A percentile compares a stretch with the other conserved stretches of the same genome.
phyloP scores from a whole-genome alignment of 2,888 invertebrate genomes.

The Agonum fuliginosum region DNA sequence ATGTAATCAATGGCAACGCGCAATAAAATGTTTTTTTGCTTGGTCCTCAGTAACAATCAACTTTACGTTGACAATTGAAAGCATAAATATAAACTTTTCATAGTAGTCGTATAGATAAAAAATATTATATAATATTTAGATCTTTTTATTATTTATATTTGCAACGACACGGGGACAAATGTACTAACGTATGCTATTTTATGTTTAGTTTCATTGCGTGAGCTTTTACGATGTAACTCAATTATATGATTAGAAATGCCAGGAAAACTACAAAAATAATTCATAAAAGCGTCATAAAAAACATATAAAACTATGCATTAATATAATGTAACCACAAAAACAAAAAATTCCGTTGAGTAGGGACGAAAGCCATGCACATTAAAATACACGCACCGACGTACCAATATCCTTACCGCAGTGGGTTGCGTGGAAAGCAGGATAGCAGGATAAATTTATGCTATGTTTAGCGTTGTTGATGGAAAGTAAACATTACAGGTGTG shows the following conservation, averaged over 20 bases:
- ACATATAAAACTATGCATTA: slow-evolving; percentile 7
- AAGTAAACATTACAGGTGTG: slow-evolving; percentile 32
- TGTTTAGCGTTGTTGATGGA: slow-evolving; percentile 35
- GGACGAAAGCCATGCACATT: neutral
- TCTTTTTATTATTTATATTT: too few relatives aligned
- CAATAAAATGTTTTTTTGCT: too few relatives aligned
- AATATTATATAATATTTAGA: too few relatives aligned
- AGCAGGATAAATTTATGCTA: slow-evolving; percentile 25
- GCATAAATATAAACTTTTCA: too few relatives aligned
- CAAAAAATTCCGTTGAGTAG: neutral
- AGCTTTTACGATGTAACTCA: slow-evolving; percentile 17
- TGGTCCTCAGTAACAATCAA: too few relatives aligned
- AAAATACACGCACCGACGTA: neutral
- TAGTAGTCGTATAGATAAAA: too few relatives aligned
- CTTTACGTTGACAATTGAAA: too few relatives aligned
- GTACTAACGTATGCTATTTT: neutral
- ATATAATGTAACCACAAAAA: neutral
- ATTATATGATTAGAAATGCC: slow-evolving; percentile 35
- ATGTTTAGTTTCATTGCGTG: slow-evolving; percentile 20
- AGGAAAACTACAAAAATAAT: slow-evolving; percentile 38
- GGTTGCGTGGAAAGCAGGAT: neutral
- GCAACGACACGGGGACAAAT: too few relatives aligned
- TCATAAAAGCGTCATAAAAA: slow-evolving; percentile 27
- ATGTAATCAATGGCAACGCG: too few relatives aligned
- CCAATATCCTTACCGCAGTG: neutral